Evolutionary conservation across 2,797 vertebrate species (phyloP).

Genomic region (Epinephelus malabaricus): DNA sequence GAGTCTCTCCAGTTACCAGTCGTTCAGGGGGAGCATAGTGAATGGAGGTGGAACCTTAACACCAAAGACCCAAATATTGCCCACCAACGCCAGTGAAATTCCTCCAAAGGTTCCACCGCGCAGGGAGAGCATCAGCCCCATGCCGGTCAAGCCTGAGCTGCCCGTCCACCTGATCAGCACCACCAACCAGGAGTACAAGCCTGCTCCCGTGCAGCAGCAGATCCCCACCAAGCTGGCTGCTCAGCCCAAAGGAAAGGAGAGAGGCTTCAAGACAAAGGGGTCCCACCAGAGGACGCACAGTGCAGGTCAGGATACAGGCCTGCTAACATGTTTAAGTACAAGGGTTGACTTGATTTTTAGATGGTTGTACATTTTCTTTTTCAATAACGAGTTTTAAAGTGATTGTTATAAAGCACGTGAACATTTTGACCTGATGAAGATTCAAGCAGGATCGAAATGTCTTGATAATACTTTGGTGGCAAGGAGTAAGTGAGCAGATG

Average conservation of each 20-base stretch:
- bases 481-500: too few relatives aligned
- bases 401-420: neutral
- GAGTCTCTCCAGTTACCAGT: slow-evolving; percentile 67
- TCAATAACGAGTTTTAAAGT: neutral
- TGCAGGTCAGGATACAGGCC: slow-evolving; percentile 81
- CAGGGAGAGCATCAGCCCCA: slow-evolving; percentile 83
- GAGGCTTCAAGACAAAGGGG: slow-evolving; percentile 79
- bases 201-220: slow-evolving; percentile 90
- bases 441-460: too few relatives aligned
- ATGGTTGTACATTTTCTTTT: neutral
- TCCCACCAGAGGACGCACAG: slow-evolving; percentile 89
- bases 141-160: slow-evolving; percentile 84
- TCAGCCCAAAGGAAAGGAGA: slow-evolving; percentile 81
- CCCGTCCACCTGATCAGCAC: slow-evolving; percentile 93
- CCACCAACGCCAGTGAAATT: slow-evolving; percentile 72
- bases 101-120: slow-evolving; percentile 87
- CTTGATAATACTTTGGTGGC: too few relatives aligned
- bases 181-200: slow-evolving; percentile 92
- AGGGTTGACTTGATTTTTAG: neutral
- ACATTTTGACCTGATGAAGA: too few relatives aligned
- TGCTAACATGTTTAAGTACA: neutral
- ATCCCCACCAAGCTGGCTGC: slow-evolving; percentile 93
- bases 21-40: slow-evolving; percentile 85
- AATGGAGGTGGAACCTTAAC: slow-evolving; percentile 49
- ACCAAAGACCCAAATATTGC: slow-evolving; percentile 50